Evolutionary conservation across 1,140 invertebrate genomes (phyloP), one percentile per base, ranked within the genome.

Genomic region (Eciton burchellii): DNA sequence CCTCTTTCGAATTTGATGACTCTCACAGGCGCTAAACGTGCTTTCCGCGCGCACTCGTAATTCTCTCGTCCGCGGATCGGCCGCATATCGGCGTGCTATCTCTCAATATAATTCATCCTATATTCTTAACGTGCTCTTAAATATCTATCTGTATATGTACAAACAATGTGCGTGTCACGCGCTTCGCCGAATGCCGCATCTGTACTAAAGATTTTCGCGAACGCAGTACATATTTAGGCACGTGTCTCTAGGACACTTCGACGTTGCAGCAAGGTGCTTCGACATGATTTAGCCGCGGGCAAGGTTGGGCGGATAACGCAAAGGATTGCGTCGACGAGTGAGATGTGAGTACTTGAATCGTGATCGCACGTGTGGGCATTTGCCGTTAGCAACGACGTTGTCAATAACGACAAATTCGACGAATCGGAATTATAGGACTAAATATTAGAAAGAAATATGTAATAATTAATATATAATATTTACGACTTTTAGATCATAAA

Each of bases 61-160:
- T 68, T 43, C 12, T 62, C n/a, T 54, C 52, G 52, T 54, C 52
- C 16, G 19, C n/a, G 52, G 52, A 54, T 54, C n/a, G 19, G n/a
- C 52, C 57, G 43, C 29, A 49, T 16, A 63, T 62, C 49, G 24
- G 26, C 62, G 24, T 29, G 26, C 43, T 54, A 71, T 73, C 24
- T 85, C 47, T 41, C 85, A 41, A 73, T 85, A 86, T 63, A 83
- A 87, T 86, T 87, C 70, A 54, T 26, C 63, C 81, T 87, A 86
- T 85, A 60, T 73, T 9, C 52, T 73, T 87, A 87, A 89, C 62
- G 81, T 56, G 52, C 71, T 83, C 66, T 83, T 89, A 89, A 66
- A 89, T 87, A 85, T 86, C 60, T 89, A 89, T 77, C 76, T 85
- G 71, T 87, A 84, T 89, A 89, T 89, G 63, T 89, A 89, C 88